phyloP scores from a whole-genome alignment of 2,797 vertebrate genomes.

The Pteropus rufus region DNA sequence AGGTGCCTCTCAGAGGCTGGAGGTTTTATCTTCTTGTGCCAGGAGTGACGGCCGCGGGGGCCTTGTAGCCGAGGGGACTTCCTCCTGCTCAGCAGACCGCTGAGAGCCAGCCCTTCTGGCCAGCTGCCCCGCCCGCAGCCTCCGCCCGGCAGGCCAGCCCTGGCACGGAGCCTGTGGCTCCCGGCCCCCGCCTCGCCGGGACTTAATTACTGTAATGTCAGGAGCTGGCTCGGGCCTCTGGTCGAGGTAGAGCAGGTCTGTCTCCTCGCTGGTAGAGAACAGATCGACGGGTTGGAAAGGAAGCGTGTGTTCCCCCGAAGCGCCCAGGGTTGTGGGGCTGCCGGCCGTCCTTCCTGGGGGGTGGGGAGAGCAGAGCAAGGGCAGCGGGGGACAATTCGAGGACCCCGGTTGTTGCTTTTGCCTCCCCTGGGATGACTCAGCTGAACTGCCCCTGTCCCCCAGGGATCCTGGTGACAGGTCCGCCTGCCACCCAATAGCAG shows the following conservation, averaged over 20 bases:
- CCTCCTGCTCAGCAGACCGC: neutral
- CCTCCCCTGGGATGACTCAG: neutral
- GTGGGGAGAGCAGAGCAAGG: neutral
- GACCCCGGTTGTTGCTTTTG: neutral
- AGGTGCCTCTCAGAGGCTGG: neutral
- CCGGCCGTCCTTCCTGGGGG: neutral
- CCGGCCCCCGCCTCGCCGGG: slow-evolving; percentile 61
- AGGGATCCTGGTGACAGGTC: neutral
- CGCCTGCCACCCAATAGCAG: too few species aligned
- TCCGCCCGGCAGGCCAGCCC: slow-evolving; percentile 58
- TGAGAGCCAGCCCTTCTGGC: slow-evolving; percentile 53
- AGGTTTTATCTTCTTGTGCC: neutral
- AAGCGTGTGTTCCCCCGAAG: neutral
- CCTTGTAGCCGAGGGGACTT: slow-evolving; percentile 20
- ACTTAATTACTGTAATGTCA: slow-evolving; percentile 76
- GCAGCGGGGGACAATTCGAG: neutral
- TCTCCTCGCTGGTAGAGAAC: slow-evolving; percentile 63
- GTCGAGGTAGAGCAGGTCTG: slow-evolving; percentile 51
- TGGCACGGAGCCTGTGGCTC: slow-evolving; percentile 50
- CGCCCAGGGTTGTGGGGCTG: neutral
- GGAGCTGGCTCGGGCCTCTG: slow-evolving; percentile 67
- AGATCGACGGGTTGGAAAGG: slow-evolving; percentile 40
- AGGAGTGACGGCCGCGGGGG: neutral
- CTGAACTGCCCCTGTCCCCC: neutral
- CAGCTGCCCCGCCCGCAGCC: neutral